A percentile compares a stretch with the other conserved stretches of the same genome.
phyloP scores from a whole-genome alignment of 1,140 invertebrate genomes.

The Saccostrea glomerata region DNA sequence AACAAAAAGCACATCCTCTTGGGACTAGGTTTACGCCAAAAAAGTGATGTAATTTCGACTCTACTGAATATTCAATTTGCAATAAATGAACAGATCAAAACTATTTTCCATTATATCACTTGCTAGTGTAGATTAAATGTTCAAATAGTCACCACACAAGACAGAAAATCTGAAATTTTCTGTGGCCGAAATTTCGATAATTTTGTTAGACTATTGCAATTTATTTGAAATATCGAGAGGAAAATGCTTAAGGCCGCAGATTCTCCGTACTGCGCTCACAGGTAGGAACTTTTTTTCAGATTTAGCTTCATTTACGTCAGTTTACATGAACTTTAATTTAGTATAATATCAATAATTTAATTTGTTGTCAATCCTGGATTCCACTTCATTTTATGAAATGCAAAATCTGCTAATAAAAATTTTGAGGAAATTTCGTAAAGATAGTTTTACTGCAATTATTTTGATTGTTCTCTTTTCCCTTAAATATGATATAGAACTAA shows the following conservation, averaged over 20 bases:
- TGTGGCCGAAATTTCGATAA: not conserved
- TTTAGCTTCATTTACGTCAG: not conserved
- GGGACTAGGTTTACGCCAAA: conserved; percentile 17
- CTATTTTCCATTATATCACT: conserved; percentile 35
- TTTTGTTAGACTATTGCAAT: not conserved
- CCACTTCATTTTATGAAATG: no score
- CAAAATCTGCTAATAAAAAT: no score
- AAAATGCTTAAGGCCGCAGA: conserved; percentile 19
- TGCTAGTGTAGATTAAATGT: not conserved
- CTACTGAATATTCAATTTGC: conserved; percentile 32
- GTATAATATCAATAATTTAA: no score
- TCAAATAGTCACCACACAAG: not conserved
- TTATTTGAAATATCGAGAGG: not conserved
- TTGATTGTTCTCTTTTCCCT: no score
- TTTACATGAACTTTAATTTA: no score
- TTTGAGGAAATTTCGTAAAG: no score
- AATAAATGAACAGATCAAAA: conserved; percentile 8
- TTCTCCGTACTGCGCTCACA: not conserved
- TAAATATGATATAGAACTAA: no score
- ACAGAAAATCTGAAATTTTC: not conserved
- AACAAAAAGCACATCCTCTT: conserved; percentile 5
- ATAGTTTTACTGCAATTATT: no score
- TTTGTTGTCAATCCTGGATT: no score
- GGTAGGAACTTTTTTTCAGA: not conserved
- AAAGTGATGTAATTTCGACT: conserved; percentile 36